Evolutionary conservation across 2,113 vertebrate genomes (phyloP).

Genomic region (Larimichthys polyactis): DNA sequence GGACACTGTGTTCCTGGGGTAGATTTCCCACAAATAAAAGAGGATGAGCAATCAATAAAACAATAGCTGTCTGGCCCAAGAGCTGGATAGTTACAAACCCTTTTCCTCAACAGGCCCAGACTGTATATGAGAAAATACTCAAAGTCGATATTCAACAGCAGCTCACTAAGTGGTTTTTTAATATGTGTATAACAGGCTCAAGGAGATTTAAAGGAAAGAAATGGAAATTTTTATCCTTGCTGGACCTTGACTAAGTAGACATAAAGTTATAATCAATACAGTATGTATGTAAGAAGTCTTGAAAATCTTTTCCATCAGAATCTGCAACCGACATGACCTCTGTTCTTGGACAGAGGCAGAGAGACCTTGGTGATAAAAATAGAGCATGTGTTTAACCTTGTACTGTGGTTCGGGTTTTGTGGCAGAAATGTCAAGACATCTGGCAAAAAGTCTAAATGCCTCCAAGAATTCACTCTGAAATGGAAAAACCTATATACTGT

Average conservation of each 20-base stretch:
- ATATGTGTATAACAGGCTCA: slow-evolving; percentile 46
- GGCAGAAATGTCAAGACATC: slow-evolving; percentile 15
- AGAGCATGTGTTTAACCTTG: slow-evolving; percentile 26
- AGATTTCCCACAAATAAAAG: slow-evolving; percentile 71
- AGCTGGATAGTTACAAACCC: slow-evolving; percentile 51
- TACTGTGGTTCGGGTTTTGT: not conserved
- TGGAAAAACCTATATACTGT: not conserved
- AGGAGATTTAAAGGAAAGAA: slow-evolving; percentile 52
- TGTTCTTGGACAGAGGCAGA: not conserved
- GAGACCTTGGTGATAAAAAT: not conserved
- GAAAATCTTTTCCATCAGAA: slow-evolving; percentile 7
- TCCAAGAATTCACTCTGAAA: slow-evolving; percentile 5
- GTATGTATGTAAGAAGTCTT: slow-evolving; percentile 15
- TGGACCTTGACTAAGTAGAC: slow-evolving; percentile 51
- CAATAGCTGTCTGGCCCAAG: slow-evolving; percentile 65
- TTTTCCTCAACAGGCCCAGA: slow-evolving; percentile 53
- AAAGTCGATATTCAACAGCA: slow-evolving; percentile 64
- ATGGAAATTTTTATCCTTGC: slow-evolving; percentile 40
- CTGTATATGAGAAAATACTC: slow-evolving; percentile 77
- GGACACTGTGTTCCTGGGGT: slow-evolving; percentile 52
- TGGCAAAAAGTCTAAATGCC: slow-evolving; percentile 9
- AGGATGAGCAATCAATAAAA: slow-evolving; percentile 74
- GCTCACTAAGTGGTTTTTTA: slow-evolving; percentile 65
- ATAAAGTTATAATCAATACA: slow-evolving; percentile 46
- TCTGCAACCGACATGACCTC: slow-evolving; percentile 4